These are phyloP conservation scores for Acropternis orthonyx DNA, from an alignment of 2,797 vertebrate species.

Conservation along the genomic window DNA sequence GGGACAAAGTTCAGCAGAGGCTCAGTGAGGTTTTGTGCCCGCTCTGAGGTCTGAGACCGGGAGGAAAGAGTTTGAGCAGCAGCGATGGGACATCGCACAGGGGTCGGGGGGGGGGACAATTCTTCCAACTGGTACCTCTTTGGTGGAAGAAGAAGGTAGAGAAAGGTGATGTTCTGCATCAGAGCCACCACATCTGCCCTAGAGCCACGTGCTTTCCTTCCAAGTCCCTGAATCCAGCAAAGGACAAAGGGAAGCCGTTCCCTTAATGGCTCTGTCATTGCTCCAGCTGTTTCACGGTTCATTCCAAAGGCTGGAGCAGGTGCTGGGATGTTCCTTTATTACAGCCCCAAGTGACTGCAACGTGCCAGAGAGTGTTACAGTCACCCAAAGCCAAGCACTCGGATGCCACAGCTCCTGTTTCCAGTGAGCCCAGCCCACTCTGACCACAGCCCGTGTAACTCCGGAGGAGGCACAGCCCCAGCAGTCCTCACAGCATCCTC, in stretches of 20 bases:
- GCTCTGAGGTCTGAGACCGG: not conserved
- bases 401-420: not conserved
- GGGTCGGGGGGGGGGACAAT: not conserved
- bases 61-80: not conserved
- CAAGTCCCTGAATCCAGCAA: not conserved
- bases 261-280: not conserved
- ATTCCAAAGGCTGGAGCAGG: not conserved
- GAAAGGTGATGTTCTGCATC: not conserved
- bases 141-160: not conserved
- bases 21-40: accelerated
- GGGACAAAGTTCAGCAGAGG: not conserved
- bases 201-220: not conserved
- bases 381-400: not conserved
- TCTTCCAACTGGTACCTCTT: not conserved
- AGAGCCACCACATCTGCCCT: not conserved
- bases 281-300: not conserved
- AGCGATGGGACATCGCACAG: accelerated
- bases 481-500: not conserved
- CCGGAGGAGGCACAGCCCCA: not conserved
- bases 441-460: accelerated
- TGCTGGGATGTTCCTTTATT: not conserved
- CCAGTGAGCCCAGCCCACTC: not conserved
- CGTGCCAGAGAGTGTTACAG: accelerated
- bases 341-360: not conserved
- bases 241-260: not conserved